Base-by-base conservation (phyloP, 2,888 invertebrate genomes). In the Drosophila kuntzei region DNA sequence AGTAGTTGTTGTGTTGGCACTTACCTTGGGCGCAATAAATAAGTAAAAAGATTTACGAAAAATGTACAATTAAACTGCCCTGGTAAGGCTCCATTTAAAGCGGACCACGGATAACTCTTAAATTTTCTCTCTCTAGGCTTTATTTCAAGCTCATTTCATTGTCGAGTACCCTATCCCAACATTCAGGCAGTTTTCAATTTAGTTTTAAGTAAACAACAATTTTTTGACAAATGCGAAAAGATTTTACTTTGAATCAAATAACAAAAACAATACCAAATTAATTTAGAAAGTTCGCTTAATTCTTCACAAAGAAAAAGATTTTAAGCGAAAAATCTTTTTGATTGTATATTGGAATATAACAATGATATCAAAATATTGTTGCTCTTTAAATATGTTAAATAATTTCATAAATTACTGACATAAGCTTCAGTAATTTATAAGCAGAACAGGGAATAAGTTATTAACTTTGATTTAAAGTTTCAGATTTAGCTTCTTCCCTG, bases 91-190 rank as follows among this genome's bases (percentile, higher is more conserved):
- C 14, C 39, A 41, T 46, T 64, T 47, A 18, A 43, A 77, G 20
- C 83, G 80, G 83, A 83, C 83, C 69, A 88, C 44, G 37, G 49
- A 58, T 27, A 37, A 70, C 53, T 66, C 44, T 59, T 49, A 50
- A 62, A 58, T 59, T 58, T 55, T 39, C 54, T 59, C 9, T 37
- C 53, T 54, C 16, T 78, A 66, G 64, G 83, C 80, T 80, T 87
- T 78, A 65, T 86, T 87, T 87, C 79, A 82, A 89, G 92, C 92
- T 92, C 93, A 93, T 93, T 63, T 67, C 77, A 81, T 79, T 84
- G 82, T 84, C 89, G 87, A 89, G 96, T 97, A 97, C 97, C 97
- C 97, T 97, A 97, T 97, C 97, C 97, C 97, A 97, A 97, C 97
- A 97, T 97, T 97, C 97, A 97, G 97, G 97, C 96, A 96, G 95